phyloP scores from a whole-genome alignment of 2,888 invertebrate species.

The Amphiduros pacificus region DNA sequence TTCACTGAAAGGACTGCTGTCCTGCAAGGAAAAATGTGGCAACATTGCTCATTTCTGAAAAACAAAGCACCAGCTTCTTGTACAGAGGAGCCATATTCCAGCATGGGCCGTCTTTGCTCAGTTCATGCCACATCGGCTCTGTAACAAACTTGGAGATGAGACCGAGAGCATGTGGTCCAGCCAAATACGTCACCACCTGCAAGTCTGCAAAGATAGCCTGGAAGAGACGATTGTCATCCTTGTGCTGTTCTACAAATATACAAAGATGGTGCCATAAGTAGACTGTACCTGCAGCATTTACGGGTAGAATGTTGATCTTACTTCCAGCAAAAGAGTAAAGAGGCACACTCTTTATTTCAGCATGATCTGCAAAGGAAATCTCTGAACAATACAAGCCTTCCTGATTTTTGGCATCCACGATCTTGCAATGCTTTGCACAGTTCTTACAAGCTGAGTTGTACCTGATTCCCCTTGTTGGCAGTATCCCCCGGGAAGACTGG shows the following conservation, averaged over 20 bases:
- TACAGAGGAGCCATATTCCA: background rate
- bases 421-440: conserved; percentile 28
- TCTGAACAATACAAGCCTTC: conserved; percentile 24
- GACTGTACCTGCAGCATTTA: conserved; percentile 13
- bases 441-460: conserved; percentile 22
- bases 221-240: background rate
- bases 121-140: background rate
- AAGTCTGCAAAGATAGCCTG: background rate
- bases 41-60: background rate
- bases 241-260: background rate
- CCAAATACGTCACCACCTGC: background rate
- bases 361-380: conserved; percentile 9
- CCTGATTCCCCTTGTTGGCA: conserved; percentile 10
- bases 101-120: background rate
- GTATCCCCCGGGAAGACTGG: conserved; percentile 6
- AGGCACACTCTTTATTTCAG: conserved; percentile 16
- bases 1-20: background rate
- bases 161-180: background rate
- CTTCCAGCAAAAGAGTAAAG: conserved; percentile 15
- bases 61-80: background rate
- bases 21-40: background rate
- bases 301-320: conserved; percentile 9
- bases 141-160: conserved; percentile 4
- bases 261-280: background rate
- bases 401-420: conserved; percentile 24